These are phyloP conservation scores for Amphimedon queenslandica DNA, from an alignment of 37 sponge, comb jelly and placozoan species.

Conservation along the genomic window DNA sequence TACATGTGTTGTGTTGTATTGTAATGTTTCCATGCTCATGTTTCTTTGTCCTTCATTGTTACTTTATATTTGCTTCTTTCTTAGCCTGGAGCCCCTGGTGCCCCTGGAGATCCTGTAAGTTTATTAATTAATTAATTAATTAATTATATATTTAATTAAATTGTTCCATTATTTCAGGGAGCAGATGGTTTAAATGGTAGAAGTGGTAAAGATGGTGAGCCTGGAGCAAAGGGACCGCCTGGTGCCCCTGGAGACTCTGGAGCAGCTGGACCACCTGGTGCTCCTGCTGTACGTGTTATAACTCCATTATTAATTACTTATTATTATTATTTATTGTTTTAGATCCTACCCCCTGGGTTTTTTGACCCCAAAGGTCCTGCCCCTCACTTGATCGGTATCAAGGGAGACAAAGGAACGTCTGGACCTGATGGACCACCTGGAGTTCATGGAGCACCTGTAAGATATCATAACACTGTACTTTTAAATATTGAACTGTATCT, in stretches of 20 bases:
- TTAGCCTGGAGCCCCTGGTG: conserved; percentile 31
- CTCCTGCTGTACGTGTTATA: conserved; percentile 30
- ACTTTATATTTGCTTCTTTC: background rate
- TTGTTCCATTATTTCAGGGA: conserved; percentile 3
- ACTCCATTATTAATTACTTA: background rate
- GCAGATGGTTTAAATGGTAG: conserved; percentile 17
- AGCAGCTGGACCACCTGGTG: conserved; percentile 49
- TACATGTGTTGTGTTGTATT: too few species aligned
- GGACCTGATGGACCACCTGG: conserved; percentile 19
- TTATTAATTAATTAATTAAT: background rate
- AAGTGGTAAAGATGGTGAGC: conserved; percentile 30
- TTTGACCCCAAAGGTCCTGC: conserved; percentile 39
- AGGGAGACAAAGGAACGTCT: conserved; percentile 38
- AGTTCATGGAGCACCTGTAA: conserved; percentile 32
- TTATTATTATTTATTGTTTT: background rate
- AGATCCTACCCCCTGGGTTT: conserved; percentile 23
- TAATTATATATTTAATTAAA: background rate
- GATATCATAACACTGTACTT: background rate
- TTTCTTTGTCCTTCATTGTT: too few species aligned
- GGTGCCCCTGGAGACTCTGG: conserved; percentile 49
- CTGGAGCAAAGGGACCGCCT: conserved; percentile 26
- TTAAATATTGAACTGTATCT: background rate
- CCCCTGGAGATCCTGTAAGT: conserved; percentile 28
- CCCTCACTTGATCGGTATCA: conserved; percentile 35
- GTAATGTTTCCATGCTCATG: too few species aligned